Evolutionary conservation across 2,797 vertebrate genomes (phyloP).

Genomic region (Parotocinclus haroldoi): DNA sequence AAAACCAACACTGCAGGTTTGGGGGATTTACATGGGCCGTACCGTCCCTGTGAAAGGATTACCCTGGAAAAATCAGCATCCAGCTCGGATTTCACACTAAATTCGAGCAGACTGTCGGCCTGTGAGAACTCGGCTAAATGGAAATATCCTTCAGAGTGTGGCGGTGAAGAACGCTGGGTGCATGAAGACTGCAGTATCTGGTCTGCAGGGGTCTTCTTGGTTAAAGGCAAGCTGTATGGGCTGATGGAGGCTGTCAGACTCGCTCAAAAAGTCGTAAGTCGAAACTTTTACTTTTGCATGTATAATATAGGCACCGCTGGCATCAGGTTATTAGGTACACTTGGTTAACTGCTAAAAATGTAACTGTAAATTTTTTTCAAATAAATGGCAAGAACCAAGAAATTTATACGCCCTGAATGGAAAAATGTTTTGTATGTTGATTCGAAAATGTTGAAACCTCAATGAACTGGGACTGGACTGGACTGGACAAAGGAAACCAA

Average conservation of each 20-base stretch:
- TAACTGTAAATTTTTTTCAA: no score
- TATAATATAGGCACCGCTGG: no score
- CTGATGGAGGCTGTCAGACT: constrained; percentile 67
- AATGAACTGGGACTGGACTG: no score
- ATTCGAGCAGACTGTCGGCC: constrained; percentile 19
- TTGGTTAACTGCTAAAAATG: no score
- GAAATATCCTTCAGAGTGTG: neutral
- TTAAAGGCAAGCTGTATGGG: constrained; percentile 73
- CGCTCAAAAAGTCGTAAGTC: constrained; percentile 64
- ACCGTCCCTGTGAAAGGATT: constrained; percentile 42
- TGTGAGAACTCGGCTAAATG: neutral
- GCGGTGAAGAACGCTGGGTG: constrained; percentile 59
- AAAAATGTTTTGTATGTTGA: no score
- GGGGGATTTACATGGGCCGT: constrained; percentile 76
- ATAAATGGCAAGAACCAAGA: no score
- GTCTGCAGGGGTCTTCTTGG: constrained; percentile 71
- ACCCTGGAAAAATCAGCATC: neutral
- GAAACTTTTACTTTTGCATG: no score
- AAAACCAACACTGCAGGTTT: constrained; percentile 61
- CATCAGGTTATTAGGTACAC: no score
- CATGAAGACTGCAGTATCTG: constrained; percentile 77
- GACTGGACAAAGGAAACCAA: no score
- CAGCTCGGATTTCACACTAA: neutral
- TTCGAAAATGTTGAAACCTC: no score
- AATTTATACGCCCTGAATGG: no score